Percentiles rank a stretch among this genome's conserved stretches.
Conservation (phyloP, 2,888 invertebrate species). For the Amiota communis region DNA sequence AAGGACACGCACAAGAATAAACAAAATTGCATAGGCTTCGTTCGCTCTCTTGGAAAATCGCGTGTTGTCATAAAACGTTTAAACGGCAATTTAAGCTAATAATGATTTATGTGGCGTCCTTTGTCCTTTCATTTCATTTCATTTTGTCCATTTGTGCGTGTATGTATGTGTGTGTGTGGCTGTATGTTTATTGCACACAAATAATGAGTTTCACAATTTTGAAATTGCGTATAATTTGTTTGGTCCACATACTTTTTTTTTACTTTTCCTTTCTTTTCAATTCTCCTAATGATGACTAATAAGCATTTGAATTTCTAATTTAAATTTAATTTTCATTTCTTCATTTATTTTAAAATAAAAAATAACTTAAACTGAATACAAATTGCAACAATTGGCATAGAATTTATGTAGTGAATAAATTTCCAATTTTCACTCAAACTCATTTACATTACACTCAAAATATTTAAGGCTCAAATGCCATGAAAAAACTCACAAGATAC, state of each 20-base stretch:
- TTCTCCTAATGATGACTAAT: background rate
- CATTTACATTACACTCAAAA: conserved; percentile 51
- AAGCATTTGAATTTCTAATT: background rate
- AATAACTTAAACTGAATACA: background rate
- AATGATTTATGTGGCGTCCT: conserved; percentile 7
- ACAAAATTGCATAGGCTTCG: conserved; percentile 5
- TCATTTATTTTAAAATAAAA: background rate
- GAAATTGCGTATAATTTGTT: conserved; percentile 1
- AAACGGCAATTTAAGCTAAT: conserved; percentile 55
- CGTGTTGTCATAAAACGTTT: conserved; percentile 53
- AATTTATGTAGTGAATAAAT: conserved; percentile 14
- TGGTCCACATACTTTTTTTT: no score
- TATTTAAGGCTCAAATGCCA: conserved; percentile 52
- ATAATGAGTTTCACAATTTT: background rate
- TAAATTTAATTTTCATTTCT: conserved; percentile 2
- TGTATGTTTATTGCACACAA: background rate
- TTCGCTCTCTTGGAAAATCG: background rate
- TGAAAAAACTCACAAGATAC: background rate
- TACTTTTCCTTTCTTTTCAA: no score
- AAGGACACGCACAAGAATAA: conserved; percentile 13
- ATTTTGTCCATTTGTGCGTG: background rate
- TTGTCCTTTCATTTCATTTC: no score
- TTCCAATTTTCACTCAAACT: conserved; percentile 47
- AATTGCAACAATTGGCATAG: conserved; percentile 66
- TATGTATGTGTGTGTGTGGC: conserved; percentile 7